These are phyloP conservation scores for Eriosoma lanigerum DNA, from an alignment of 1,140 invertebrate genomes.

Conservation along the genomic window DNA sequence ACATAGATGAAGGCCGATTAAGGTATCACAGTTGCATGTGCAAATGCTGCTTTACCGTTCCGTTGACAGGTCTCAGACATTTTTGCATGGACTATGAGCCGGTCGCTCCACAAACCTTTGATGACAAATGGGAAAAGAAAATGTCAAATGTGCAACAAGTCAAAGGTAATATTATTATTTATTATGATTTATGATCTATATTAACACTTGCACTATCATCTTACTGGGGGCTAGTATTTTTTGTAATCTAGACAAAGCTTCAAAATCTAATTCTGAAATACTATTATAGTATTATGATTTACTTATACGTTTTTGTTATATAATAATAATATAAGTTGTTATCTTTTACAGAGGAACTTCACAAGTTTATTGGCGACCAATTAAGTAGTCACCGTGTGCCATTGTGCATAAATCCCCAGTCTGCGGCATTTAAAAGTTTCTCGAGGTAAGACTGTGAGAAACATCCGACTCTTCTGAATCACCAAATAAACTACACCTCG, in stretches of 20 bases:
- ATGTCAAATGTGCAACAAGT: constrained; percentile 89
- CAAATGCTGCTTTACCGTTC: constrained; percentile 88
- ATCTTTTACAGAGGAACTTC: constrained; percentile 85
- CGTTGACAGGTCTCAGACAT: constrained; percentile 71
- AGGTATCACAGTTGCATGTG: constrained; percentile 99
- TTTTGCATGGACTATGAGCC: constrained; percentile 94
- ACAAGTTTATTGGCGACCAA: constrained; percentile 97
- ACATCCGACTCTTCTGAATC: constrained; percentile 44
- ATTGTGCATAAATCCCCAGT: constrained; percentile 98
- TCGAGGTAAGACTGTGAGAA: constrained; percentile 80
- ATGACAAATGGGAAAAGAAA: constrained; percentile 93
- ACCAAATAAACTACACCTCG: constrained; percentile 32
- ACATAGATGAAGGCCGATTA: constrained; percentile 94
- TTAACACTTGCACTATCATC: too few species aligned
- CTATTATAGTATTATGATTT: too few species aligned
- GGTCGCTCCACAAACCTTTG: constrained; percentile 81
- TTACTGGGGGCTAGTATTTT: too few species aligned
- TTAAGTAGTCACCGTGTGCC: constrained; percentile 88
- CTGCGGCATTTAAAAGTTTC: constrained; percentile 98
- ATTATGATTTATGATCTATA: neutral
- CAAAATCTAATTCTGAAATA: too few species aligned
- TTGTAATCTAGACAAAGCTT: too few species aligned
- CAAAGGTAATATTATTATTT: constrained; percentile 70
- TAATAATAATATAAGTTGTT: neutral
- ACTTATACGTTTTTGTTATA: too few species aligned